These are phyloP conservation scores for Caenorhabditis wallacei DNA, from an alignment of 2,888 invertebrate genomes.

Conservation along the genomic window DNA sequence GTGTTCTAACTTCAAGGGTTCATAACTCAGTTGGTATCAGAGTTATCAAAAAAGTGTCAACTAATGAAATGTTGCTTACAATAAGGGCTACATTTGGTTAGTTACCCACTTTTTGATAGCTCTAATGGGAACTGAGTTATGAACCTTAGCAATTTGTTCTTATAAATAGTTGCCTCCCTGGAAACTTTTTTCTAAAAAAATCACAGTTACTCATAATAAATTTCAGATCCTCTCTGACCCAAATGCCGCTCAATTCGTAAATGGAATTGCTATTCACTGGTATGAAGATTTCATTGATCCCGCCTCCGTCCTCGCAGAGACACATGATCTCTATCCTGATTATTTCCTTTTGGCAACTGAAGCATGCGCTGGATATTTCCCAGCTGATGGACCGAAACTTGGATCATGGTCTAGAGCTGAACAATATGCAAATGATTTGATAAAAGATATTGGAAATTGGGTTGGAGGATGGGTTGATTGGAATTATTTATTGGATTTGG, in stretches of 20 bases:
- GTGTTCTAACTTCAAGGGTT: no score
- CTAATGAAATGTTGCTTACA: no score
- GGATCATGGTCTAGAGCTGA: conserved; percentile 90
- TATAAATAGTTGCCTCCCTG: no score
- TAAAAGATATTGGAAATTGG: conserved; percentile 88
- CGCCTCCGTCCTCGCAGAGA: conserved; percentile 86
- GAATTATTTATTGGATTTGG: conserved; percentile 89
- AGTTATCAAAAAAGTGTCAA: no score
- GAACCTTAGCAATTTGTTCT: no score
- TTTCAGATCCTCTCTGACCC: conserved; percentile 64
- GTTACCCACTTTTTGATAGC: no score
- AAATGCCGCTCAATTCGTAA: conserved; percentile 85
- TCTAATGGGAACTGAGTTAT: no score
- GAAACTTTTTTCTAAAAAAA: no score
- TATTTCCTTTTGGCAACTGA: conserved; percentile 90
- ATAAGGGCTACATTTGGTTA: no score
- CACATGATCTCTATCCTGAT: conserved; percentile 87
- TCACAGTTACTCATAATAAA: no score
- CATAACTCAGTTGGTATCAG: no score
- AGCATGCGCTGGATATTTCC: conserved; percentile 74
- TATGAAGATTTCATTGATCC: conserved; percentile 87
- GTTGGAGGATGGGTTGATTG: conserved; percentile 92
- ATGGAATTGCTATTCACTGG: conserved; percentile 91
- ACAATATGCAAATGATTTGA: conserved; percentile 86
- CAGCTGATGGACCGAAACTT: conserved; percentile 85